Evolutionary conservation across 2,797 vertebrate species (phyloP).

Genomic region (Ataeniobius toweri): DNA sequence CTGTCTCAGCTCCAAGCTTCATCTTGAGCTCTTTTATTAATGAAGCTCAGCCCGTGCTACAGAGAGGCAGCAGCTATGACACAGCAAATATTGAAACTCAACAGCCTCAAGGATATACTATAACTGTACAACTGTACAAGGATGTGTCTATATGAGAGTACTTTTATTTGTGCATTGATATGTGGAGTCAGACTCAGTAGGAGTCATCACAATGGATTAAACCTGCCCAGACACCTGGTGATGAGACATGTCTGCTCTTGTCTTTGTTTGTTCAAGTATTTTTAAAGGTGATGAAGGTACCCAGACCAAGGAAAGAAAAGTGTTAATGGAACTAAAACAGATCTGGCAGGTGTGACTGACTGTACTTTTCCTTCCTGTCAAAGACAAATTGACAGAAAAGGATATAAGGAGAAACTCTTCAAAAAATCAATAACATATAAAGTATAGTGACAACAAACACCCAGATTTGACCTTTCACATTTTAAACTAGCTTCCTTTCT

Average conservation of each 20-base stretch:
- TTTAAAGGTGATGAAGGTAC: neutral
- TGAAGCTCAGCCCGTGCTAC: constrained; percentile 20
- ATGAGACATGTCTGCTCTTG: neutral
- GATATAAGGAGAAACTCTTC: neutral
- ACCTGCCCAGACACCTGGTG: constrained; percentile 10
- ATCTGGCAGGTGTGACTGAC: constrained; percentile 19
- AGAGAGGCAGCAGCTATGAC: constrained; percentile 31
- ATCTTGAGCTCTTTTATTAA: constrained; percentile 33
- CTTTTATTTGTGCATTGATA: constrained; percentile 22
- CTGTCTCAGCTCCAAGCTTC: constrained; percentile 17
- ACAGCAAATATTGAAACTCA: constrained; percentile 55
- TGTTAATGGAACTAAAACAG: neutral
- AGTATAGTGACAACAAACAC: neutral
- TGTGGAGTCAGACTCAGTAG: constrained; percentile 34
- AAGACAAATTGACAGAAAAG: neutral
- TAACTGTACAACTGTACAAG: neutral
- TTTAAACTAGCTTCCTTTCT: neutral
- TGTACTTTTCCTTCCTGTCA: neutral
- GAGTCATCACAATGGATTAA: constrained; percentile 32
- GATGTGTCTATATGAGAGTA: neutral
- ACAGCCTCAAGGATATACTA: constrained; percentile 23
- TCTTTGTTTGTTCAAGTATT: constrained; percentile 4
- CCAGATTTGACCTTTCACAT: neutral
- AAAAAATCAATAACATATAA: neutral
- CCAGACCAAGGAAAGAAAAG: neutral